Percentiles rank a stretch among this genome's conserved stretches.
phyloP scores from a whole-genome alignment of 2,888 invertebrate genomes.

The Leptogaster cylindrica region DNA sequence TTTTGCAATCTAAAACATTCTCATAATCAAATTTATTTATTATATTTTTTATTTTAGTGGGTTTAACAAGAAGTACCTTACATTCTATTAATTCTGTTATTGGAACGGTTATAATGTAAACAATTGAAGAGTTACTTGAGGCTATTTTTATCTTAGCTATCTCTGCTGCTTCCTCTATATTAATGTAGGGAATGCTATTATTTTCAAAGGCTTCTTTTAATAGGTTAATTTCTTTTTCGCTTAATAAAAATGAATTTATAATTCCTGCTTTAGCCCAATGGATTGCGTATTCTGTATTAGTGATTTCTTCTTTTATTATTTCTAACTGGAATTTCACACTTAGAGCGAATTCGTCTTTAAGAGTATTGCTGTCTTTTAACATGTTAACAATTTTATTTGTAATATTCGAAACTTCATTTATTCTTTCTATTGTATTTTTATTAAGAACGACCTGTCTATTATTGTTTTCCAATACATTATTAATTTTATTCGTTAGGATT shows the following conservation, averaged over 20 bases:
- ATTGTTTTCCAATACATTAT: neutral
- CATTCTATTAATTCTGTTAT: neutral
- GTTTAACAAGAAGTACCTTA: neutral
- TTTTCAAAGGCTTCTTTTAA: conserved; percentile 42
- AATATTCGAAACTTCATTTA: conserved; percentile 11
- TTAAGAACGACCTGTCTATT: conserved; percentile 9
- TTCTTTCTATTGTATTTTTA: neutral
- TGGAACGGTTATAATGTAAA: conserved; percentile 12
- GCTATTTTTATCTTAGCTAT: conserved; percentile 22
- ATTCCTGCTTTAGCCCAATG: conserved; percentile 46
- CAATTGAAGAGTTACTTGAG: neutral
- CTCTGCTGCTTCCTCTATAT: conserved; percentile 44
- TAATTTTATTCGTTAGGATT: conserved; percentile 29
- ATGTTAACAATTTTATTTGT: neutral
- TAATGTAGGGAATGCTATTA: conserved; percentile 43
- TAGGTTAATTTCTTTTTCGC: conserved; percentile 43
- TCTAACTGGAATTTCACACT: neutral
- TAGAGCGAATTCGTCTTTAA: neutral
- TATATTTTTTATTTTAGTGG: conserved; percentile 4
- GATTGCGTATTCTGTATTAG: conserved; percentile 38
- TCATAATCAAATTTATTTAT: conserved; percentile 19
- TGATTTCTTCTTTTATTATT: conserved; percentile 8
- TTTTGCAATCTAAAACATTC: conserved; percentile 1
- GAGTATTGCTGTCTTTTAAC: conserved; percentile 4
- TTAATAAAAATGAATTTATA: conserved; percentile 47